Base-by-base conservation (phyloP, 2,113 vertebrate genomes). In the Syngnathoides biaculeatus region DNA sequence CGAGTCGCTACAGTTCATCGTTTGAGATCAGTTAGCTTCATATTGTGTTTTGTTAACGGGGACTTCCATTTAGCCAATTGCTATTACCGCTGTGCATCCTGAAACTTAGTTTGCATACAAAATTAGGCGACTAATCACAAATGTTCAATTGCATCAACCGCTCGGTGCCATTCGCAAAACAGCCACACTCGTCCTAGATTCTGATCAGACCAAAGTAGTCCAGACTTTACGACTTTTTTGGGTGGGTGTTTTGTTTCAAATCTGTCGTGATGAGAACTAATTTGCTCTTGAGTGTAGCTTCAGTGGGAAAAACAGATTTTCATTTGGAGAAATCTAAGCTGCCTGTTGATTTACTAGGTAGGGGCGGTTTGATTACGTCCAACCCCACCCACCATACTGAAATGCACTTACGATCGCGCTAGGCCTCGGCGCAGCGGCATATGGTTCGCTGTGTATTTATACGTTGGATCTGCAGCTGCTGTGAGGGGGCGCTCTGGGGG, bases 311-410 rank as follows among this genome's bases (percentile, higher is more conserved):
- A 56, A 61, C 42, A 47, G 67, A 42, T 77, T 79, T 75, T 78
- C 50, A 71, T 76, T 83, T 71, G 2, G 52, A 58, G 78, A 76
- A 86, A 86, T 74, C 70, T 50, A 73, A 69, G 75, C 79, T 64
- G 48, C 73, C 57, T 9, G 67, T 64, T 79, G 79, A 80, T 79
- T 79, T 82, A 77, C 56, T 42, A 55, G 42, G 64, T 66, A 64
- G 19, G 24, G 5, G 17, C 48, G 57, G 52, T 72, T 77, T 68
- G 71, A 84, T 64, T 82, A 75, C 81, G 67, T 1, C 55, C 65
- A 69, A 77, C 65, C 55, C 77, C 66, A 39, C 65, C 76, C 52
- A 74, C 48, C 79, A 76, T 26, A 72, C 60, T 48, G 78, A 68
- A 83, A 78, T 81, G 74, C 38, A 60, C 67, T 80, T 79, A 81